Percentiles rank a stretch among this genome's conserved stretches.
These are phyloP conservation scores for Zaprionus gabonicus DNA, from an alignment of 1,140 invertebrate genomes.

Conservation along the genomic window DNA sequence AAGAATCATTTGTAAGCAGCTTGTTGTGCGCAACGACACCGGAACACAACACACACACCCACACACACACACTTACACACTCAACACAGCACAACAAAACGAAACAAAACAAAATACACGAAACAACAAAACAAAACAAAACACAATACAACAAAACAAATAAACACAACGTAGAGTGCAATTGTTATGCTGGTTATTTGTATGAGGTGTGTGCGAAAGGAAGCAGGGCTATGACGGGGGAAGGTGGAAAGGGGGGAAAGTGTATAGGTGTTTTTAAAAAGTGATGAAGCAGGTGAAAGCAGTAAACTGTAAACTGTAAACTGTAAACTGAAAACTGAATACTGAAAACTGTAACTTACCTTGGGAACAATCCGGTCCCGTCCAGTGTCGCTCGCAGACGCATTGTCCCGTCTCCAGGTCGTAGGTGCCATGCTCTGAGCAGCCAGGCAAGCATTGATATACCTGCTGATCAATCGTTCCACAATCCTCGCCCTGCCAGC, in stretches of 20 bases:
- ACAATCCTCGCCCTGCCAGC: slow-evolving; percentile 97
- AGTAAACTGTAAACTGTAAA: background rate
- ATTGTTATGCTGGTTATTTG: slow-evolving; percentile 42
- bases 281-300: background rate
- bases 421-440: slow-evolving; percentile 95
- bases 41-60: slow-evolving; percentile 22
- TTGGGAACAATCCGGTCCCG: slow-evolving; percentile 95
- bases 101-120: slow-evolving; percentile 11
- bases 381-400: slow-evolving; percentile 95
- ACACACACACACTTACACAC: slow-evolving; percentile 3
- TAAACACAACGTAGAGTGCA: slow-evolving; percentile 37
- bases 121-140: background rate
- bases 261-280: slow-evolving; percentile 5
- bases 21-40: slow-evolving; percentile 48
- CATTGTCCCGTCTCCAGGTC: slow-evolving; percentile 94
- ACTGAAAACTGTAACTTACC: slow-evolving; percentile 86
- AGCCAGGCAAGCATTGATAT: slow-evolving; percentile 94
- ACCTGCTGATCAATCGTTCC: slow-evolving; percentile 94
- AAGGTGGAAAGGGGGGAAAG: background rate
- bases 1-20: slow-evolving; percentile 52
- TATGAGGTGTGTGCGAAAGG: slow-evolving; percentile 12
- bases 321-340: background rate
- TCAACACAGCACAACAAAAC: slow-evolving; percentile 7
- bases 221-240: background rate
- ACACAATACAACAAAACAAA: slow-evolving; percentile 36